Conservation (phyloP, 2,797 vertebrate species). For the Gephyroberyx darwinii region DNA sequence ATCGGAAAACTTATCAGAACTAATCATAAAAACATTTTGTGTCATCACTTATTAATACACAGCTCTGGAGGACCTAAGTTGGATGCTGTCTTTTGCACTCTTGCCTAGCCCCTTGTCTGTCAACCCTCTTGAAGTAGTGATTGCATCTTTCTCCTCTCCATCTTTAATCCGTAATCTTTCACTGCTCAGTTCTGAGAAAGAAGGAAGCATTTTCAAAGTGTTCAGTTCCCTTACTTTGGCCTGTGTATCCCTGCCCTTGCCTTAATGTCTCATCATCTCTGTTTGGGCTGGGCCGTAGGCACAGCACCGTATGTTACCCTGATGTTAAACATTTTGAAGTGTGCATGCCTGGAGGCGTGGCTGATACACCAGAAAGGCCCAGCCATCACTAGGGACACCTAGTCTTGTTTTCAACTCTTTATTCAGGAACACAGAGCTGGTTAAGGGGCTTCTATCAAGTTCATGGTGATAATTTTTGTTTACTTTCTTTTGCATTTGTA, state of each 20-base stretch:
- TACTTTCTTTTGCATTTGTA: constrained; percentile 62
- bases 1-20: neutral
- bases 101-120: constrained; percentile 26
- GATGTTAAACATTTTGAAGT: no score
- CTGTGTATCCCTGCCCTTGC: constrained; percentile 71
- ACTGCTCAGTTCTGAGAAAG: constrained; percentile 30
- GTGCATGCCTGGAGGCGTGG: no score
- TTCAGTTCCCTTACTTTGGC: constrained; percentile 52
- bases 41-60: neutral
- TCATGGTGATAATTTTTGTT: constrained; percentile 52
- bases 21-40: neutral
- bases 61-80: constrained; percentile 31
- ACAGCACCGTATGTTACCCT: no score
- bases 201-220: constrained; percentile 29
- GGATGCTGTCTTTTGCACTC: constrained; percentile 51
- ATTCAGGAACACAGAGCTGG: constrained; percentile 75
- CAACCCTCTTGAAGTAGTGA: neutral
- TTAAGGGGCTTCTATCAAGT: constrained; percentile 69
- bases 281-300: constrained; percentile 21
- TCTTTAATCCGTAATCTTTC: constrained; percentile 18
- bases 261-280: constrained; percentile 74
- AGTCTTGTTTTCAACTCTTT: constrained; percentile 58
- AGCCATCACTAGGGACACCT: no score
- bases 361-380: no score
- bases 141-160: constrained; percentile 15